Evolutionary conservation across 2,113 vertebrate genomes (phyloP), one percentile per base, ranked within the genome.

Genomic region (Chamaea fasciata): DNA sequence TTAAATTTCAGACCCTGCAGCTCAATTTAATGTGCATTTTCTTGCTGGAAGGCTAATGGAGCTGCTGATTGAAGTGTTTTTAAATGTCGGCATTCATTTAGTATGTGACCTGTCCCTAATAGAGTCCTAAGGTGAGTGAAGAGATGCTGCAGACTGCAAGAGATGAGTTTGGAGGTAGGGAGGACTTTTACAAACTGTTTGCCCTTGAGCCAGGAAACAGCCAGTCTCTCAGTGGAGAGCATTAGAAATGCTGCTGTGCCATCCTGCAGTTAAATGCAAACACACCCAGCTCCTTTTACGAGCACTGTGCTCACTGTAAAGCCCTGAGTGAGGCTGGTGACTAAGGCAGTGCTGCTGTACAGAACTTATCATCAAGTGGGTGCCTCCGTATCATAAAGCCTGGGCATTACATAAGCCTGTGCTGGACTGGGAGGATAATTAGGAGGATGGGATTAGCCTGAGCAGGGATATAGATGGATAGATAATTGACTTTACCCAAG

Each of bases 1-100:
- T 95, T 95, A 75, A 71, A 84, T 86, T 90, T 88, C 64, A 81
- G 90, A 90, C 88, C 96, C 94, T 90, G 87, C 94, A 97, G 95
- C 93, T 92, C 15, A n/a, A 81, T 77, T 90, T 94, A 88, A 92
- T 94, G 44, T 37, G 15, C 41, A 18, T 95, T 94, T 97, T 94
- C 76, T 86, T 60, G 85, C 95, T 93, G 92, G 73, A 75, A 90
- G 93, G 90, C 83, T 88, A 90, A 90, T 90, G 68, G 76, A 87
- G 60, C 71, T 78, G 64, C 24, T 78, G 92, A 96, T 30, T 64
- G 91, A 86, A 77, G 76, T 83, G 88, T 62, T 90, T 92, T 83
- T 33, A 81, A 83, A 90, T 24, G 75, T 33, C 47, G 6, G 76
- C 7, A 6, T 92, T 92, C 71, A 89, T 75, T 94, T 73, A 89